Base-by-base conservation (phyloP, 2,888 invertebrate genomes). In the Tribolium freemani region DNA sequence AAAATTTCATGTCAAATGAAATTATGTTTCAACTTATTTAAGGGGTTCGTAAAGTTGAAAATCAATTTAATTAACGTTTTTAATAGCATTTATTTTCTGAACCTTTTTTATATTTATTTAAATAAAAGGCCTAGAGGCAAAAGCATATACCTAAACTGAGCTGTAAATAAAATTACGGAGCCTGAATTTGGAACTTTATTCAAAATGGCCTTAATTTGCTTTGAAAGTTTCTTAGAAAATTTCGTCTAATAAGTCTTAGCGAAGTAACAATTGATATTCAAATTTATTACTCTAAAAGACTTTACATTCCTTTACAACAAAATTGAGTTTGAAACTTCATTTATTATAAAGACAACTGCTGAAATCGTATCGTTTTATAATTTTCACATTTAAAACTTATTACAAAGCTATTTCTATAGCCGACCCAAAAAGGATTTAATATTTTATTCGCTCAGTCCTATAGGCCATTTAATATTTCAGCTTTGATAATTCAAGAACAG, bases 401-500 rank as follows among this genome's bases (percentile, higher is more conserved):
- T 50, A 51, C 51, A 53, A 64, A 53, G 63, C 45, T 46, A 60
- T 60, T 60, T 60, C 60, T 21, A 51, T 50, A 46, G 50, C 26
- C 44, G 61, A 16, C 8, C 11, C 45, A 16, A 44, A 63, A 63
- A 48, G 64, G 54, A 53, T 64, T 64, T 44, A 50, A 64, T 64
- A 64, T 54, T 64, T 64, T 64, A 64, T 64, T 64, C 53, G 10
- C 54, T 64, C 53, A 44, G 53, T 53, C 8, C 48, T 31, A 31
- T 63, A 51, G 38, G 31, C 63, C 13, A 53, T 64, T 64, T 63
- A 51, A 11, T 30, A 13, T 50, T 61, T 38, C 31, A 51, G 53
- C 64, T 64, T 64, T 64, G 64, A 64, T 64, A 64, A 53, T 64
- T 54, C 64, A 54, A 20, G 50, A 31, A 45, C 53, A 54, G 54